Evolutionary conservation across 2,113 vertebrate genomes (phyloP).

Genomic region (Ictalurus furcatus): DNA sequence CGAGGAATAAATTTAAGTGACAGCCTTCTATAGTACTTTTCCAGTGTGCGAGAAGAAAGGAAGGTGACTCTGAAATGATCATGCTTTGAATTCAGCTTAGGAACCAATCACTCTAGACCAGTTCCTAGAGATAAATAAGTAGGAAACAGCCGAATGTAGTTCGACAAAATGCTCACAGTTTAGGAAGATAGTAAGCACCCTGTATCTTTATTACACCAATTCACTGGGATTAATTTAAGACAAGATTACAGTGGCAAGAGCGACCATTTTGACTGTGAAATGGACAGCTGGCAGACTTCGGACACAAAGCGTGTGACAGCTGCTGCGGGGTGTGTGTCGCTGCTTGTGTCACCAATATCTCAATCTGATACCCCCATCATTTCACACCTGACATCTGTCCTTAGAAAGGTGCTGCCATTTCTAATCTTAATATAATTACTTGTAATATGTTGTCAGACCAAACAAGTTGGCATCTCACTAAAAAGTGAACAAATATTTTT

Average conservation of each 20-base stretch:
- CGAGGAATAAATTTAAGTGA: conserved; percentile 23
- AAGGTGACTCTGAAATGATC: background rate
- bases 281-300: conserved; percentile 24
- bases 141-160: background rate
- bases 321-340: conserved; percentile 13
- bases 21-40: conserved; percentile 31
- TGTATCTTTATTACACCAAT: background rate
- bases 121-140: background rate
- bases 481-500: background rate
- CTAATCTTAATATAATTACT: conserved; percentile 17
- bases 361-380: conserved; percentile 10
- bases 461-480: background rate
- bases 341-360: conserved; percentile 31
- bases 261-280: conserved; percentile 3
- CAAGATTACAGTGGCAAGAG: background rate
- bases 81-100: background rate
- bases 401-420: conserved; percentile 14
- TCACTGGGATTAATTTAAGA: background rate
- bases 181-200: background rate
- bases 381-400: conserved; percentile 40
- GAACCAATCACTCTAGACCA: background rate
- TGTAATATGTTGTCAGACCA: background rate
- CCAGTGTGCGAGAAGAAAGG: background rate
- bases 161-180: background rate
- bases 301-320: conserved; percentile 23